phyloP scores from a whole-genome alignment of 2,888 invertebrate genomes.

The Agrilus biguttatus region DNA sequence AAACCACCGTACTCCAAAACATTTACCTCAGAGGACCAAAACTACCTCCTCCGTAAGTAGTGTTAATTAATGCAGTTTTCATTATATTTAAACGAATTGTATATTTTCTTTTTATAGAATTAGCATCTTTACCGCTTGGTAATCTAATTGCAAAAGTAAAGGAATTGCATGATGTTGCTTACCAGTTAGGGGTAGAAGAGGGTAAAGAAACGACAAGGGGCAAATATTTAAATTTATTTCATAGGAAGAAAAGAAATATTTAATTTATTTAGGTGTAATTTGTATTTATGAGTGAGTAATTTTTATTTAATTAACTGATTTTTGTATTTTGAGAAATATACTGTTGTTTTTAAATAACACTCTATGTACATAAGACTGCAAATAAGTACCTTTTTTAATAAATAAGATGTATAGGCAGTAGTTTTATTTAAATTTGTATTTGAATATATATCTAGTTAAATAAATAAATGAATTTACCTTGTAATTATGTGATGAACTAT shows the following conservation, averaged over 20 bases:
- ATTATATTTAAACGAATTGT: background rate
- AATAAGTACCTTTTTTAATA: too few relatives aligned
- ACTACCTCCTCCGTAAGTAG: constrained; percentile 62
- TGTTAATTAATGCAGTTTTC: background rate
- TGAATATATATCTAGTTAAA: too few relatives aligned
- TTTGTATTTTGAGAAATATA: too few relatives aligned
- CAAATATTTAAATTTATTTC: constrained; percentile 81
- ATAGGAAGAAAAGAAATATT: constrained; percentile 11
- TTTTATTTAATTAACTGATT: too few relatives aligned
- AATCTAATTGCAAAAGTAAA: constrained; percentile 86
- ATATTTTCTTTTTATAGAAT: constrained; percentile 37
- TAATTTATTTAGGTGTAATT: too few relatives aligned
- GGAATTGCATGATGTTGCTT: constrained; percentile 85
- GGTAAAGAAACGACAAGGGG: constrained; percentile 94
- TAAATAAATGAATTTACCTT: too few relatives aligned
- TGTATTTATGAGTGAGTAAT: too few relatives aligned
- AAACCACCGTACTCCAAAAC: constrained; percentile 53
- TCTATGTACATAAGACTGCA: too few relatives aligned
- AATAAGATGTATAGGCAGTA: too few relatives aligned
- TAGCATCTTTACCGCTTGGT: constrained; percentile 61
- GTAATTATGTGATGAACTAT: too few relatives aligned
- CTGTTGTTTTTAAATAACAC: too few relatives aligned
- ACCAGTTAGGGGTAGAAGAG: constrained; percentile 87
- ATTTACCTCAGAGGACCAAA: constrained; percentile 58
- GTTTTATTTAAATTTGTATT: too few relatives aligned